A percentile compares a stretch with the other conserved stretches of the same genome.
These are phyloP conservation scores for Pecten maximus DNA, from an alignment of 2,888 invertebrate genomes.

Conservation along the genomic window DNA sequence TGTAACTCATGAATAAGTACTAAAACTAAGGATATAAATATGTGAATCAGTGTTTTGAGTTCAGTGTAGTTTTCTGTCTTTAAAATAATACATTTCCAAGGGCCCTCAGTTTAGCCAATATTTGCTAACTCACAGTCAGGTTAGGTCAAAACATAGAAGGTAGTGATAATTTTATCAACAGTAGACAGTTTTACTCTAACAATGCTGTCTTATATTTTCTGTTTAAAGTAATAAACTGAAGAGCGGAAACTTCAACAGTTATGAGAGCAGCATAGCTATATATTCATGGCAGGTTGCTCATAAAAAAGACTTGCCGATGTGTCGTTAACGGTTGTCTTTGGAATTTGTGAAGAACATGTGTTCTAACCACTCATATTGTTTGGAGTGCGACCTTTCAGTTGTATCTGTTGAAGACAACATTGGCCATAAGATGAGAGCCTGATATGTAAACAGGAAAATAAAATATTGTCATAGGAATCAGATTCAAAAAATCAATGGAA, in stretches of 20 bases:
- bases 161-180: background rate
- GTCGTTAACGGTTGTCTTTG: background rate
- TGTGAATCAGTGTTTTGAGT: background rate
- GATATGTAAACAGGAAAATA: slow-evolving; percentile 22
- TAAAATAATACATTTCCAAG: background rate
- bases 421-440: slow-evolving; percentile 14
- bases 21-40: background rate
- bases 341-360: background rate
- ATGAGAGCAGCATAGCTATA: background rate
- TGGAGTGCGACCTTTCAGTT: background rate
- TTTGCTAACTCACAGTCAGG: no score
- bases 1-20: background rate
- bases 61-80: background rate
- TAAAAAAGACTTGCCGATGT: background rate
- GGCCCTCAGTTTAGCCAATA: no score
- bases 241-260: background rate
- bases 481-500: background rate
- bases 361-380: background rate
- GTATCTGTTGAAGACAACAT: background rate
- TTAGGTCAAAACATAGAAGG: background rate
- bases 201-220: background rate
- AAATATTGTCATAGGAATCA: slow-evolving; percentile 28
- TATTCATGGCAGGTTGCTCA: background rate
- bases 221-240: background rate
- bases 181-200: background rate